A percentile compares a stretch with the other conserved stretches of the same genome.
These are phyloP conservation scores for Tetrax tetrax DNA, from an alignment of 2,113 vertebrate genomes.

Conservation along the genomic window DNA sequence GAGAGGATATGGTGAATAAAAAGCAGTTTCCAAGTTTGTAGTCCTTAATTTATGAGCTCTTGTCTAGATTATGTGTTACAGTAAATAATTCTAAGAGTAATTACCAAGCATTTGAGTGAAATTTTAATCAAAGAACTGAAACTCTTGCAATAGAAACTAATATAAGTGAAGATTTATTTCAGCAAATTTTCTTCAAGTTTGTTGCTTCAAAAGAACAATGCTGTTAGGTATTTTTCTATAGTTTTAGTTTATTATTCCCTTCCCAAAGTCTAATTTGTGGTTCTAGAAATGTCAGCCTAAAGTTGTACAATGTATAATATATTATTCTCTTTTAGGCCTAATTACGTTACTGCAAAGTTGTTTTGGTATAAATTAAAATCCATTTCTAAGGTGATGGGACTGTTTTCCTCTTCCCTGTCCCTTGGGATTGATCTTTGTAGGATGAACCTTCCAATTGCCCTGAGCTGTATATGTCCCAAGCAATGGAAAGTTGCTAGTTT, in stretches of 20 bases:
- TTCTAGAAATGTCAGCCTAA: neutral
- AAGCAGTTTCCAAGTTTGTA: neutral
- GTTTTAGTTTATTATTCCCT: neutral
- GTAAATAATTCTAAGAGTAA: constrained; percentile 59
- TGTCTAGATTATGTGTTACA: constrained; percentile 36
- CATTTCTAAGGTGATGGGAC: neutral
- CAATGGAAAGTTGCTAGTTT: neutral
- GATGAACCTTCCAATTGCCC: neutral
- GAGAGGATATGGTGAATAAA: neutral
- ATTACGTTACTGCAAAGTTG: neutral
- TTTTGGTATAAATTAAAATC: neutral
- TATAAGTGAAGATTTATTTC: constrained; percentile 46
- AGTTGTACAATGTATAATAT: neutral
- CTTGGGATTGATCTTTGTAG: neutral
- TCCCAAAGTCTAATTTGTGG: neutral
- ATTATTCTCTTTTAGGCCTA: neutral
- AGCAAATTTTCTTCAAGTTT: constrained; percentile 1
- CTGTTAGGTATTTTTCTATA: neutral
- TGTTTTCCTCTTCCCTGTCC: neutral
- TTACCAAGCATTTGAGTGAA: constrained; percentile 20
- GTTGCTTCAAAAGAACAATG: neutral
- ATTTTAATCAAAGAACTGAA: constrained; percentile 53
- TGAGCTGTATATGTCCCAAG: fast-evolving
- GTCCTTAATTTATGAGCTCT: constrained; percentile 46
- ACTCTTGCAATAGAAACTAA: constrained; percentile 3